Base-by-base conservation (phyloP, 2,888 invertebrate species). In the Glyphotaelius pellucidus region DNA sequence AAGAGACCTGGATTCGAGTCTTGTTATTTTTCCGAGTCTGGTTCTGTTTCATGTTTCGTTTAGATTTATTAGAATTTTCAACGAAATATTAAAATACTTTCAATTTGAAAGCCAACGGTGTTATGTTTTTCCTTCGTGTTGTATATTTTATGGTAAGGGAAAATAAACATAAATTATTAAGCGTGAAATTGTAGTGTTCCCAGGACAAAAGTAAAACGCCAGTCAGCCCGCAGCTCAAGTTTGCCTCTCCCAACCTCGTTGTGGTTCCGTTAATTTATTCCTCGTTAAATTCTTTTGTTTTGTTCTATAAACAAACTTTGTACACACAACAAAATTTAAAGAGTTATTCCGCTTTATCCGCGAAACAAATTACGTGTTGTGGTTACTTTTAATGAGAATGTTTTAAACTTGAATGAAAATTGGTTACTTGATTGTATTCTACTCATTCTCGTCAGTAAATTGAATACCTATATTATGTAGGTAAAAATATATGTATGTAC, bases 131-230 rank as follows among this genome's bases (percentile, higher is more conserved):
- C 7, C n/a, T 2, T 25, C 25, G n/a, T n/a, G 25, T 67, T 67
- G 67, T 67, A 42, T 12, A 67, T 67, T 67, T 67, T n/a, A n/a
- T 67, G 67, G 7, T n/a, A 25, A 67, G 30, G 1, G n/a, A 7
- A 86, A 86, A 47, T 42, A 86, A 86, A 47, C 42, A 42, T 85
- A 86, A n/a, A 42, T 86, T 30, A 86, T 42, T 25, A 47, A 47
- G n/a, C 86, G 47, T 86, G 86, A 86, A 86, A 86, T 30, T 42
- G n/a, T n/a, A 38, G n/a, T n/a, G 67, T 67, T 67, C n/a, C n/a
- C 25, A 42, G 86, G 42, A 86, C 86, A 86, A 85, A 85, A 42
- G 83, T 42, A 42, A 42, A 86, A 47, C 86, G 14, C 12, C 42
- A 14, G 30, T 14, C 3, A 11, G n/a, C 15, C 38, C 35, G 15